These are phyloP conservation scores for Hydrocynus forskahlii DNA, from an alignment of 2,797 vertebrate genomes.

Conservation along the genomic window DNA sequence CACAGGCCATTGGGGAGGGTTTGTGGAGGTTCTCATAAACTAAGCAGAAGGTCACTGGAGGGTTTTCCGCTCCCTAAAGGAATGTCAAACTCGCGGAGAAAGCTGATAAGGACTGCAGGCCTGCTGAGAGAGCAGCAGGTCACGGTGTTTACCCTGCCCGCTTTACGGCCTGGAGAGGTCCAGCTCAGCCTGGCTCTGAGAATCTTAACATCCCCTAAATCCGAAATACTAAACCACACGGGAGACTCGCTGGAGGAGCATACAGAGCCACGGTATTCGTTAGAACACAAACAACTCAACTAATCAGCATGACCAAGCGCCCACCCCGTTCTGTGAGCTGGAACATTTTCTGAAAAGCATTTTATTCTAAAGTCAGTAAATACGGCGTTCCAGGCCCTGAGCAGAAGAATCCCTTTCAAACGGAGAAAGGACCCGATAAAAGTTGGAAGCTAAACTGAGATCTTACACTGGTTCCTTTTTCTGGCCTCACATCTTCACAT, in stretches of 20 bases:
- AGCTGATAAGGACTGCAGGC: constrained; percentile 45
- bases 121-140: constrained; percentile 33
- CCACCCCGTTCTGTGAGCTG: neutral
- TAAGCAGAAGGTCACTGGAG: constrained; percentile 33
- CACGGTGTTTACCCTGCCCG: constrained; percentile 54
- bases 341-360: neutral
- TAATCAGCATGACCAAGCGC: neutral
- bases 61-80: constrained; percentile 50
- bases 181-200: constrained; percentile 50
- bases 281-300: neutral
- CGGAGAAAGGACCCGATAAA: neutral
- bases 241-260: constrained; percentile 12
- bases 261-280: constrained; percentile 38
- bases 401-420: neutral
- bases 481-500: constrained; percentile 17
- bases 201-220: constrained; percentile 65
- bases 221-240: constrained; percentile 44
- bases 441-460: neutral
- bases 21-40: constrained; percentile 50
- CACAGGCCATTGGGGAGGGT: constrained; percentile 45
- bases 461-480: neutral
- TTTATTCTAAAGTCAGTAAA: constrained; percentile 6
- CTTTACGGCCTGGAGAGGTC: constrained; percentile 63
- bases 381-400: neutral
- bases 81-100: constrained; percentile 45